A percentile compares a stretch with the other conserved stretches of the same genome.
Conservation (phyloP, 2,797 vertebrate genomes). For the Darevskia mixta region DNA sequence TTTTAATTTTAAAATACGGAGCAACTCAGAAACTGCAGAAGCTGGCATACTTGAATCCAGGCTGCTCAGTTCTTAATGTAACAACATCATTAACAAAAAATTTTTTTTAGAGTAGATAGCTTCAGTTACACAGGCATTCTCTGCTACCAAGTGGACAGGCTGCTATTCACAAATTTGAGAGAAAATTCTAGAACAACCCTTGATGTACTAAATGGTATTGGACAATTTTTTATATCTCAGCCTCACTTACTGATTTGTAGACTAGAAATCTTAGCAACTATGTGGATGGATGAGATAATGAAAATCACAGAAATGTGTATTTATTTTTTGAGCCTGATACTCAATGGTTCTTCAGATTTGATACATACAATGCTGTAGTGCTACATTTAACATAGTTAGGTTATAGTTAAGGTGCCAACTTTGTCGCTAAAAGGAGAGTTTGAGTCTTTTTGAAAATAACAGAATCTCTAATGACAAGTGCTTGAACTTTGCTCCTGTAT, state of each 20-base stretch:
- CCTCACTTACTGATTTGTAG: background rate
- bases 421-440: background rate
- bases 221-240: background rate
- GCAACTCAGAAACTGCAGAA: background rate
- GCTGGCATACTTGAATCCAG: background rate
- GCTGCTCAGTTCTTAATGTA: background rate
- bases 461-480: background rate
- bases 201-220: background rate
- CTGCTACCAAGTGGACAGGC: background rate
- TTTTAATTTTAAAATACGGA: slow-evolving; percentile 4
- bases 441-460: slow-evolving; percentile 19
- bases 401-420: background rate
- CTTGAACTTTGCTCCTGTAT: slow-evolving; percentile 14
- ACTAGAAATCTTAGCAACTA: background rate
- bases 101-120: background rate
- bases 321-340: background rate
- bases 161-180: background rate
- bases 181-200: background rate
- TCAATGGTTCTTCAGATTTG: slow-evolving; percentile 39
- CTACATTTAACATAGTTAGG: background rate
- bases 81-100: background rate
- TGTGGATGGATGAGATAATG: background rate
- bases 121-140: background rate
- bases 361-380: slow-evolving; percentile 32
- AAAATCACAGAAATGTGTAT: background rate